These are phyloP conservation scores for Sula dactylatra DNA, from an alignment of 2,113 vertebrate species.

Conservation along the genomic window DNA sequence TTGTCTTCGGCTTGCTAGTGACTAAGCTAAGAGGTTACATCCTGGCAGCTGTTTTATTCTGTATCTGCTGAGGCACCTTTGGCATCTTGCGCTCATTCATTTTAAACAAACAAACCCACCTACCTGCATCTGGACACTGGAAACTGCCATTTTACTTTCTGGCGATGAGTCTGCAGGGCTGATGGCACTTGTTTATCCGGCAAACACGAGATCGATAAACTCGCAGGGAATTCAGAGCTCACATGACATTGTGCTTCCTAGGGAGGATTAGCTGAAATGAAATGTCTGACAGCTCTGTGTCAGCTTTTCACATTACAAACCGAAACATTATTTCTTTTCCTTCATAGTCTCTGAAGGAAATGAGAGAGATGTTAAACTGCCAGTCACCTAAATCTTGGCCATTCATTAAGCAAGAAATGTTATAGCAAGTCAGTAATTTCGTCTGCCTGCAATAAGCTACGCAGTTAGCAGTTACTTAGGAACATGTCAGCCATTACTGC, in stretches of 20 bases:
- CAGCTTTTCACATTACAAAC: slow-evolving; percentile 36
- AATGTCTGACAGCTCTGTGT: slow-evolving; percentile 27
- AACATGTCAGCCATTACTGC: not conserved
- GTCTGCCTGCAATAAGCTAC: not conserved
- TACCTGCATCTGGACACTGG: not conserved
- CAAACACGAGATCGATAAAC: not conserved
- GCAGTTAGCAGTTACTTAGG: not conserved
- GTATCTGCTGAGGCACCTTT: not conserved
- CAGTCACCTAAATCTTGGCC: slow-evolving; percentile 5
- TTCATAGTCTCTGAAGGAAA: slow-evolving; percentile 28
- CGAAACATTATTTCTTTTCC: slow-evolving; percentile 11
- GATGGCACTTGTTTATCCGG: not conserved
- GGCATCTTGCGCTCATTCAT: not conserved
- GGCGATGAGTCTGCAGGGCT: not conserved
- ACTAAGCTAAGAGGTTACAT: not conserved
- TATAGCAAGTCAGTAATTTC: not conserved
- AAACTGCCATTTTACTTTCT: not conserved
- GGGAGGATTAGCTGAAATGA: slow-evolving; percentile 15
- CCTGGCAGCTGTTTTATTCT: not conserved
- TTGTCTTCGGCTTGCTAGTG: not conserved
- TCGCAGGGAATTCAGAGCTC: not conserved
- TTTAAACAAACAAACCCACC: not conserved
- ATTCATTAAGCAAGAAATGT: slow-evolving; percentile 32
- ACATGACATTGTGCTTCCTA: not conserved
- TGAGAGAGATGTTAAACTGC: slow-evolving; percentile 12